Evolutionary conservation across 1,140 invertebrate species (phyloP).

Genomic region (Thalassaphorura encarpata): DNA sequence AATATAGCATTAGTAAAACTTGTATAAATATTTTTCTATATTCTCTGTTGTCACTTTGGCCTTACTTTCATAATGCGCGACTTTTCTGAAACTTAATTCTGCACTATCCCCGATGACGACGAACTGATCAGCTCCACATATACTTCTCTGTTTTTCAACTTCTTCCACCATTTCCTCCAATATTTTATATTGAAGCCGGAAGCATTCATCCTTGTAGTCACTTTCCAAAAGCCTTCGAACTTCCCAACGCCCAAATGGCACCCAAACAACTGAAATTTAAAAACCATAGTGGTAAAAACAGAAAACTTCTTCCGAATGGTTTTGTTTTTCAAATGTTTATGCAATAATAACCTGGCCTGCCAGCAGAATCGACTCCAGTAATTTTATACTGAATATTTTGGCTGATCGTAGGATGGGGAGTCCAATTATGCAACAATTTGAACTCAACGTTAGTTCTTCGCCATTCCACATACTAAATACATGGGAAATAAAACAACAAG

Average conservation of each 20-base stretch:
- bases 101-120: slow-evolving; percentile 17
- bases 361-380: no score
- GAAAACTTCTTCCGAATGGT: no score
- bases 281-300: no score
- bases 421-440: no score
- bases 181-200: slow-evolving; percentile 3
- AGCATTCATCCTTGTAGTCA: neutral
- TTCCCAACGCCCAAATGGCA: slow-evolving; percentile 2
- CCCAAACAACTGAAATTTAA: slow-evolving; percentile 1
- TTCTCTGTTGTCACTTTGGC: neutral
- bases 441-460: no score
- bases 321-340: no score
- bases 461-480: no score
- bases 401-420: no score
- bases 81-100: slow-evolving; percentile 13
- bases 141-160: neutral
- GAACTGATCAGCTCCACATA: slow-evolving; percentile 6
- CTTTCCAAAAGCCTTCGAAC: neutral
- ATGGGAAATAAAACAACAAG: no score
- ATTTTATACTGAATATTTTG: no score
- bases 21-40: no score
- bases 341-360: no score
- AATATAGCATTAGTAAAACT: neutral
- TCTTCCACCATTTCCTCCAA: neutral
- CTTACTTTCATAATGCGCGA: slow-evolving; percentile 19